phyloP scores from a whole-genome alignment of 2,113 vertebrate genomes.

The Xyrauchen texanus region DNA sequence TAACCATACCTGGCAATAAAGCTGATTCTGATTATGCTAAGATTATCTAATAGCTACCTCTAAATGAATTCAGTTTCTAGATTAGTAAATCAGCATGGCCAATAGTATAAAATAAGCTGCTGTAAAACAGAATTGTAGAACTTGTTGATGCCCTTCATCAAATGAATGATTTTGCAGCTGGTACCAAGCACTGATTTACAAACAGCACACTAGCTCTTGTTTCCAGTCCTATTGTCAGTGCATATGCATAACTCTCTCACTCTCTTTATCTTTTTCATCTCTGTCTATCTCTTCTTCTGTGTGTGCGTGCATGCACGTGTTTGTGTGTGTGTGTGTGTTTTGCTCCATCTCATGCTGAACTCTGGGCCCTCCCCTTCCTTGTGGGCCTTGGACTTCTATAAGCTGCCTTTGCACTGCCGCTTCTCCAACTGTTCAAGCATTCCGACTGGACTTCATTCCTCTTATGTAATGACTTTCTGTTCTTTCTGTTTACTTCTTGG shows the following conservation, averaged over 20 bases:
- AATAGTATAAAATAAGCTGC: no score
- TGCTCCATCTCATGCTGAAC: background rate
- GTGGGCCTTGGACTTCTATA: slow-evolving; percentile 59
- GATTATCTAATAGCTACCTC: background rate
- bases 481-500: slow-evolving; percentile 40
- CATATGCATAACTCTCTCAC: slow-evolving; percentile 44
- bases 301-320: background rate
- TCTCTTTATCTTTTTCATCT: slow-evolving; percentile 9
- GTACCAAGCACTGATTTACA: slow-evolving; percentile 65
- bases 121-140: no score
- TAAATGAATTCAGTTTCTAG: background rate
- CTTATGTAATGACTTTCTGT: slow-evolving; percentile 56
- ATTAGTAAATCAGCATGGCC: no score
- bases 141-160: slow-evolving; percentile 20
- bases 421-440: slow-evolving; percentile 37
- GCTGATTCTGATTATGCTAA: background rate
- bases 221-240: slow-evolving; percentile 43
- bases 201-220: slow-evolving; percentile 68
- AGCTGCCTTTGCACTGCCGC: slow-evolving; percentile 40
- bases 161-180: slow-evolving; percentile 9
- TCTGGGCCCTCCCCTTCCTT: slow-evolving; percentile 1
- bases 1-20: no score
- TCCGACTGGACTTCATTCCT: slow-evolving; percentile 59
- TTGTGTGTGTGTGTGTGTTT: background rate
- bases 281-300: slow-evolving; percentile 10